phyloP scores from a whole-genome alignment of 2,113 vertebrate species.

The Garra rufa region DNA sequence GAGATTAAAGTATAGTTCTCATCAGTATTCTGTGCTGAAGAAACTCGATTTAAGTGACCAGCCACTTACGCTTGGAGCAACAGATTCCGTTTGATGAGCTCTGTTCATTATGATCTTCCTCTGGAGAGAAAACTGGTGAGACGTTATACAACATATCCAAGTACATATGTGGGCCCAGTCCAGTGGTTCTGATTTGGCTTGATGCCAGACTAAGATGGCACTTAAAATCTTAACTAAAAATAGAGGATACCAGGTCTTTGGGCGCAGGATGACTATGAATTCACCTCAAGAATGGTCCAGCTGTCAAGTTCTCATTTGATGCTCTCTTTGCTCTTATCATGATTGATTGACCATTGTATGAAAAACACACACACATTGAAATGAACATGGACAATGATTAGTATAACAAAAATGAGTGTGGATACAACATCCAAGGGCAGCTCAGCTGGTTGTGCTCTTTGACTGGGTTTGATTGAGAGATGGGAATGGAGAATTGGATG shows the following conservation, averaged over 20 bases:
- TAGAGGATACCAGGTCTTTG: slow-evolving; percentile 12
- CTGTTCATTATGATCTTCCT: slow-evolving; percentile 8
- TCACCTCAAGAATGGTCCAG: not conserved
- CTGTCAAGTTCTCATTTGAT: slow-evolving; percentile 16
- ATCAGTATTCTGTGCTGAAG: slow-evolving; percentile 39
- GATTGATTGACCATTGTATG: not conserved
- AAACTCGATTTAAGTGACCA: slow-evolving; percentile 22
- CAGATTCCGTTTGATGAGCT: not conserved
- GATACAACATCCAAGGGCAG: not conserved
- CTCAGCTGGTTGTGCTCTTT: not conserved
- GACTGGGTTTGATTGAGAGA: not conserved
- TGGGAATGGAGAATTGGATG: not conserved
- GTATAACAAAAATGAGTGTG: not conserved
- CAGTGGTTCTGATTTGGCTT: slow-evolving; percentile 7
- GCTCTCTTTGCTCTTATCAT: not conserved
- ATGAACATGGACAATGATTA: not conserved
- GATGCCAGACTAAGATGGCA: slow-evolving; percentile 12
- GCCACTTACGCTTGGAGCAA: slow-evolving; percentile 24
- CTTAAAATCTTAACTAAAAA: not conserved
- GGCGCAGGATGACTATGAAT: slow-evolving; percentile 31
- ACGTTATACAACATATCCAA: slow-evolving; percentile 15
- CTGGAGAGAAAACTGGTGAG: not conserved
- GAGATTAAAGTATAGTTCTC: slow-evolving; percentile 34
- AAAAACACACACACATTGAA: not conserved
- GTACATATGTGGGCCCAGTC: not conserved